Evolutionary conservation across 2,888 invertebrate species (phyloP), one percentile per base, ranked within the genome.

Genomic region (Amphipoea oculea): DNA sequence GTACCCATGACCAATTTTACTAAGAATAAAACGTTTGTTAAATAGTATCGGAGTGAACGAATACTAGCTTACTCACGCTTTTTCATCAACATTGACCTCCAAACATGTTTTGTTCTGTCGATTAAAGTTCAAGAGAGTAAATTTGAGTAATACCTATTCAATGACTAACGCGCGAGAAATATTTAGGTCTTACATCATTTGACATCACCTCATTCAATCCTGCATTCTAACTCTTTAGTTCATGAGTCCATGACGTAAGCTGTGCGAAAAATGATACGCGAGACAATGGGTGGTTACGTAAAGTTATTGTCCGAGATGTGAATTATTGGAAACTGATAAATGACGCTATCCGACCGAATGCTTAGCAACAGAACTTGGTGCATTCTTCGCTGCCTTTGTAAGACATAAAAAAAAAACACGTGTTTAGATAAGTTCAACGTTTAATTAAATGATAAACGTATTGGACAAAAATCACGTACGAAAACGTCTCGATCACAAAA

Each of bases 271-370:
- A 23, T 75, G 81, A 84, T 72, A 70, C 82, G 36, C 72, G 42
- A 84, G 73, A 88, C 88, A 88, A 89, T 89, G 74, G 79, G 48
- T 60, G 66, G 79, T 89, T 87, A 86, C 80, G 86, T 83, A 86
- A 87, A 70, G 54, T 73, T 79, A 75, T 79, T 82, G 81, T 65
- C 17, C 51, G 71, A 82, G 78, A 81, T 84, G 73, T 70, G 79
- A 68, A 68, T 78, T 66, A 86, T 78, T 83, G 78, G 83, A 79
- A 85, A 87, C 42, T 65, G 87, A 87, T 68, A 81, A 72, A 48
- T 84, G 75, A 83, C 75, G 75, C 77, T 67, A 73, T 42, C 48
- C 23, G n/a, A 73, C 70, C 29, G 29, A 78, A 70, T 54, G 73
- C 73, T 68, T 72, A 29, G 79, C 20, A 76, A 79, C 73, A 73